These are phyloP conservation scores for Corythaixoides concolor DNA, from an alignment of 2,113 vertebrate species.

Conservation along the genomic window DNA sequence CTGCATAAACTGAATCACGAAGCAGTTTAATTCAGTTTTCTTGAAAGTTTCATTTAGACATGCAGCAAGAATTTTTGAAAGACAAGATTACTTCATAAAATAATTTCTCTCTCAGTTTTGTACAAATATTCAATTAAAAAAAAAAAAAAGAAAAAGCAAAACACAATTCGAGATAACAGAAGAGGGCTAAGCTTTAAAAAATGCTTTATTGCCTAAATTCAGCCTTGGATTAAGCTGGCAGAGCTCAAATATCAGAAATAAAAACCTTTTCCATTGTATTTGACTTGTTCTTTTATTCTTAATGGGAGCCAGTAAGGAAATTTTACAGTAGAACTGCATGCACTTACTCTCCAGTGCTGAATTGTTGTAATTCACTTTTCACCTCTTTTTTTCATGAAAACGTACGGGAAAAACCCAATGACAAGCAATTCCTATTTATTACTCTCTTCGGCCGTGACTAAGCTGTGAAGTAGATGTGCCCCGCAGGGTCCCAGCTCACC, in stretches of 20 bases:
- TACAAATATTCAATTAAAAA: background rate
- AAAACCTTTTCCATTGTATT: conserved; percentile 5
- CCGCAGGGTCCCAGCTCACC: background rate
- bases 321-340: background rate
- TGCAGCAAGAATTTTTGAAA: conserved; percentile 16
- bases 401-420: background rate
- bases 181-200: background rate
- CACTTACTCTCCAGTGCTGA: background rate
- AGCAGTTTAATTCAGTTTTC: background rate
- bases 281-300: conserved; percentile 7
- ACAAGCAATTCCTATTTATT: background rate
- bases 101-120: background rate
- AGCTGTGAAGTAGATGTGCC: background rate
- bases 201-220: background rate
- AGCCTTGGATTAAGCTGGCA: background rate
- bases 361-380: background rate
- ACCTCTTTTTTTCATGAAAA: background rate
- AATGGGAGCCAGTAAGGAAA: background rate
- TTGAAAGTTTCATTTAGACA: background rate
- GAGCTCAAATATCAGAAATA: conserved; percentile 21
- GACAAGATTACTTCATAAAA: conserved; percentile 18
- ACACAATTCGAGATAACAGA: background rate
- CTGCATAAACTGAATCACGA: background rate
- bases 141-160: background rate
- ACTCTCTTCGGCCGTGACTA: background rate